phyloP scores from a whole-genome alignment of 1,140 invertebrate species.

The Dendrolimus kikuchii region DNA sequence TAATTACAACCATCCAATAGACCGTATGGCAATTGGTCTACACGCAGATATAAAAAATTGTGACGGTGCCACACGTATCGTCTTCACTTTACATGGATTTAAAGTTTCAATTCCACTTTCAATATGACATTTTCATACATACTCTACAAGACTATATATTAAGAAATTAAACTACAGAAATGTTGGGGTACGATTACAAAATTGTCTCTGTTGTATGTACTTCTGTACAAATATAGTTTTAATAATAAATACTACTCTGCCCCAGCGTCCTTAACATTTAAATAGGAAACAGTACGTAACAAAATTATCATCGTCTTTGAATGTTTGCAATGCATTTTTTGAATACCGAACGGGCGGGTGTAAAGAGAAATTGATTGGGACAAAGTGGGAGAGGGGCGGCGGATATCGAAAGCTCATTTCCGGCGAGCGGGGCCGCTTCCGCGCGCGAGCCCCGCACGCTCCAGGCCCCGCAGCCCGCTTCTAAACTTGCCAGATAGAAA shows the following conservation, averaged over 20 bases:
- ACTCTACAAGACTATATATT: too few relatives aligned
- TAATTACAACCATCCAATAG: too few relatives aligned
- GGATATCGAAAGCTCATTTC: conserved; percentile 40
- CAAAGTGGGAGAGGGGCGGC: conserved; percentile 21
- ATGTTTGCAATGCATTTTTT: conserved; percentile 29
- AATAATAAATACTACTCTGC: neutral
- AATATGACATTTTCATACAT: too few relatives aligned
- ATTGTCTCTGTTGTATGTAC: too few relatives aligned
- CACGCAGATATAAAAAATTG: too few relatives aligned
- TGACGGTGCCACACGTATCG: too few relatives aligned
- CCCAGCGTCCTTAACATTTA: neutral
- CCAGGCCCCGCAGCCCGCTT: conserved; percentile 4
- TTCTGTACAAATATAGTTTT: neutral
- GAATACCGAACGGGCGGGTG: conserved; percentile 13
- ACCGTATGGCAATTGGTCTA: too few relatives aligned
- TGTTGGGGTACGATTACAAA: too few relatives aligned
- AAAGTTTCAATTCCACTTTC: too few relatives aligned
- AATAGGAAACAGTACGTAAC: too few relatives aligned
- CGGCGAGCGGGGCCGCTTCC: conserved; percentile 21
- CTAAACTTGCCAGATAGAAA: neutral
- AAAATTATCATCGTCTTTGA: neutral
- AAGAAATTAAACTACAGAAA: too few relatives aligned
- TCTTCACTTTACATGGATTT: too few relatives aligned
- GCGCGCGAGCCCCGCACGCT: conserved; percentile 6
- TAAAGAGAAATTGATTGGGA: conserved; percentile 40